Evolutionary conservation across 2,113 vertebrate species (phyloP).

Genomic region (Anseranas semipalmata): DNA sequence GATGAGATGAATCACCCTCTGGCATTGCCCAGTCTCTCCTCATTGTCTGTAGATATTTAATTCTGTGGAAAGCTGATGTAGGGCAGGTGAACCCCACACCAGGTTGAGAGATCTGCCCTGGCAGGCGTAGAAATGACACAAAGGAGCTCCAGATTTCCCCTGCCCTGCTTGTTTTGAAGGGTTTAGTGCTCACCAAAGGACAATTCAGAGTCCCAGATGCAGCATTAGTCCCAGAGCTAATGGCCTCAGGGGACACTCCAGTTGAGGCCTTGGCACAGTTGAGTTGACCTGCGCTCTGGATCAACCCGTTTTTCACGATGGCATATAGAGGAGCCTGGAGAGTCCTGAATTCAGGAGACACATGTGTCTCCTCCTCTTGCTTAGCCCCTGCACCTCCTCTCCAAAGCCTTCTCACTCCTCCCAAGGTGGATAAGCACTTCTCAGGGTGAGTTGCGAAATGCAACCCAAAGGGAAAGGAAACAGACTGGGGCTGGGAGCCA

Average conservation of each 20-base stretch:
- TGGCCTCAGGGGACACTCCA: too few species aligned
- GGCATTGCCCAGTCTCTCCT: too few species aligned
- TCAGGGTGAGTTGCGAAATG: not conserved
- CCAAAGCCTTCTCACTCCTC: not conserved
- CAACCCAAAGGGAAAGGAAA: not conserved
- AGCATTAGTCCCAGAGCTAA: not conserved
- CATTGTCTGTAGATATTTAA: not conserved
- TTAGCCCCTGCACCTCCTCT: not conserved
- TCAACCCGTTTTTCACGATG: not conserved
- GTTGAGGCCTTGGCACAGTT: not conserved
- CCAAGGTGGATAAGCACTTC: not conserved
- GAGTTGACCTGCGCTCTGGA: not conserved
- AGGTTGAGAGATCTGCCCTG: not conserved
- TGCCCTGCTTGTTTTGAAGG: not conserved
- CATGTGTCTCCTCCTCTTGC: accelerated
- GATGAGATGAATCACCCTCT: not conserved
- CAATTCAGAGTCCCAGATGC: not conserved
- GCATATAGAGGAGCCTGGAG: not conserved
- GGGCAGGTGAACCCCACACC: not conserved
- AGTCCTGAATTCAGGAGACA: not conserved
- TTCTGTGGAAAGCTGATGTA: not conserved
- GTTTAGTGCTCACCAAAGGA: not conserved
- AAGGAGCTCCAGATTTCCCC: not conserved
- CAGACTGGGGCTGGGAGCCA: not conserved
- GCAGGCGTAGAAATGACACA: not conserved